phyloP scores from a whole-genome alignment of 2,113 vertebrate species.

The Chaenocephalus aceratus region DNA sequence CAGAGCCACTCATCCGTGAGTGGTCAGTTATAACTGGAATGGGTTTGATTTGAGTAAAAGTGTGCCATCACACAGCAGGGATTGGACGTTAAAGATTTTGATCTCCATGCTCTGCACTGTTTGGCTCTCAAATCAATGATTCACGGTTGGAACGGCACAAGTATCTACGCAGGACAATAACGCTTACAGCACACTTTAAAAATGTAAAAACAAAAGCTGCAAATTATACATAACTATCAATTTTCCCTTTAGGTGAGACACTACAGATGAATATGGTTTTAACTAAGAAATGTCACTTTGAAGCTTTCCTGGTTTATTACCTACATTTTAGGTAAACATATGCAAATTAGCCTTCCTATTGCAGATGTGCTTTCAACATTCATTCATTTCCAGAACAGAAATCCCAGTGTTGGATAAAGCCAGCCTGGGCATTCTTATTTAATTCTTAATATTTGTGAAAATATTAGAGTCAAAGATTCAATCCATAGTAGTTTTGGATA shows the following conservation, averaged over 20 bases:
- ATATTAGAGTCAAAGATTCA: too few species aligned
- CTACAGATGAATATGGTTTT: too few species aligned
- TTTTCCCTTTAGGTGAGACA: not conserved
- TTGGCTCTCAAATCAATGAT: constrained; percentile 19
- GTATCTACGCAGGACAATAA: not conserved
- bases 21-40: constrained; percentile 4
- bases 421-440: too few species aligned
- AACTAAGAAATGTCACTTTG: too few species aligned
- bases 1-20: constrained; percentile 11
- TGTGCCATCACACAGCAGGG: constrained; percentile 2
- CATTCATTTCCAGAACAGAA: too few species aligned
- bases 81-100: constrained; percentile 29
- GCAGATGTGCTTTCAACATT: too few species aligned
- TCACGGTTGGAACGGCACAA: not conserved
- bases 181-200: not conserved
- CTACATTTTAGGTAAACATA: too few species aligned
- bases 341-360: too few species aligned
- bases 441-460: too few species aligned
- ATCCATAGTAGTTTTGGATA: too few species aligned
- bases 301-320: too few species aligned
- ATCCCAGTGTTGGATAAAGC: too few species aligned
- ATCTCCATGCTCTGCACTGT: constrained; percentile 13
- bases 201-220: not conserved
- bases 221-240: not conserved
- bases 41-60: constrained; percentile 36